A percentile compares a stretch with the other conserved stretches of the same genome.
Conservation (phyloP, 37 sponge, comb jelly and placozoan genomes). For the Oscarella lobularis region DNA sequence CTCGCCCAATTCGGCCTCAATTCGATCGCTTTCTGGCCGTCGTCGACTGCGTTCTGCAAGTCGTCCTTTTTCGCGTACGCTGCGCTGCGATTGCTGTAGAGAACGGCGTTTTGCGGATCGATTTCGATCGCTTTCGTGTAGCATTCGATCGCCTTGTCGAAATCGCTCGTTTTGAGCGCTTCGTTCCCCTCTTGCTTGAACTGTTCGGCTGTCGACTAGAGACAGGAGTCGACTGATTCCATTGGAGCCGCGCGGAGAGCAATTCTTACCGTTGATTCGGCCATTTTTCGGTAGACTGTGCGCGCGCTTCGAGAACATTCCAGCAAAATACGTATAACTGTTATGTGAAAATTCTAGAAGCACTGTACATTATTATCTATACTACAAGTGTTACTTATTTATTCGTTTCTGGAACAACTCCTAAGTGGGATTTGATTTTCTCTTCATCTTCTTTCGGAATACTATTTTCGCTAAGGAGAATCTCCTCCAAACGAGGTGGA, state of each 20-base stretch:
- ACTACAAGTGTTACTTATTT: too few species aligned
- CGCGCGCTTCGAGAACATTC: too few species aligned
- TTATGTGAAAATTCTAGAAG: too few species aligned
- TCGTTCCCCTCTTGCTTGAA: slow-evolving; percentile 45
- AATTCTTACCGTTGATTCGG: too few species aligned
- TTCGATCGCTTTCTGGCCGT: slow-evolving; percentile 37
- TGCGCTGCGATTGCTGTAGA: slow-evolving; percentile 67
- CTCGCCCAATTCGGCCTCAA: slow-evolving; percentile 54
- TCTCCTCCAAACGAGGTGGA: neutral
- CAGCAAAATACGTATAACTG: too few species aligned
- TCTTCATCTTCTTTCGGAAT: neutral
- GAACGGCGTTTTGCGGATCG: slow-evolving; percentile 44
- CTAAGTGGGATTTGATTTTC: too few species aligned
- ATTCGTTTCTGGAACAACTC: too few species aligned
- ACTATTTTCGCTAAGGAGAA: neutral
- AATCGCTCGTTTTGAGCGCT: slow-evolving; percentile 24
- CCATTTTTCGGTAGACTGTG: too few species aligned
- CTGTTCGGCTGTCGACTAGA: slow-evolving; percentile 33
- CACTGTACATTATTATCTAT: too few species aligned
- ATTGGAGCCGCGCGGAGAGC: too few species aligned
- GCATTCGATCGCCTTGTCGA: slow-evolving; percentile 26
- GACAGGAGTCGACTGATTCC: too few species aligned
- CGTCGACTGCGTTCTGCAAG: slow-evolving; percentile 34
- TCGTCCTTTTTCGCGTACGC: slow-evolving; percentile 33
- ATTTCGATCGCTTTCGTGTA: slow-evolving; percentile 47